Evolutionary conservation across 2,113 vertebrate genomes (phyloP).

Genomic region (Rhynchomys soricoides): DNA sequence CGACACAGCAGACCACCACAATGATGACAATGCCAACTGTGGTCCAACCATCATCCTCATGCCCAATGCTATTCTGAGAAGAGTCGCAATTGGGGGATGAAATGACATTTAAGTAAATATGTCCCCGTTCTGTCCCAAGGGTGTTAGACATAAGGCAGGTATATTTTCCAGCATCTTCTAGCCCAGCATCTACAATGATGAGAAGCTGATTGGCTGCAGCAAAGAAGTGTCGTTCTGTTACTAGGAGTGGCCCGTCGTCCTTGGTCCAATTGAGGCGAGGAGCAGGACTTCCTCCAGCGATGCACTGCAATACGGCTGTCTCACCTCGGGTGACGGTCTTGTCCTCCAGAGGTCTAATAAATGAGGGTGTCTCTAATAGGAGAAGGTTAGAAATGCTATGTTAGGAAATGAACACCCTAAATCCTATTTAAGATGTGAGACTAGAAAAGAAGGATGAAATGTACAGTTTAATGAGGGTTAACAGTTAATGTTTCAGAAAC

Average conservation of each 20-base stretch:
- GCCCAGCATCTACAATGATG: conserved; percentile 89
- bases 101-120: conserved; percentile 89
- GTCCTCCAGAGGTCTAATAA: conserved; percentile 89
- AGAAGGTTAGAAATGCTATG: neutral
- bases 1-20: conserved; percentile 90
- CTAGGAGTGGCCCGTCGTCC: conserved; percentile 86
- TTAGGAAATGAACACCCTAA: conserved; percentile 22
- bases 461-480: neutral
- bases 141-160: conserved; percentile 91
- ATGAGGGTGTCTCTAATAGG: conserved; percentile 89
- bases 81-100: conserved; percentile 88
- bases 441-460: neutral
- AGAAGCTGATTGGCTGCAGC: conserved; percentile 91
- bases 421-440: neutral
- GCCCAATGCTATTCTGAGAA: conserved; percentile 81
- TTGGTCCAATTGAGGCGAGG: conserved; percentile 92
- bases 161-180: conserved; percentile 91
- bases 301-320: conserved; percentile 90
- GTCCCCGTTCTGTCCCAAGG: conserved; percentile 88
- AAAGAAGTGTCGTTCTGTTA: conserved; percentile 90
- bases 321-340: conserved; percentile 88
- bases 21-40: conserved; percentile 90
- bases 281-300: conserved; percentile 89
- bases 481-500: conserved; percentile 53
- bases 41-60: conserved; percentile 89